A percentile compares a stretch with the other conserved stretches of the same genome.
phyloP scores from a whole-genome alignment of 2,888 invertebrate genomes.

The Aspidapion aeneum region DNA sequence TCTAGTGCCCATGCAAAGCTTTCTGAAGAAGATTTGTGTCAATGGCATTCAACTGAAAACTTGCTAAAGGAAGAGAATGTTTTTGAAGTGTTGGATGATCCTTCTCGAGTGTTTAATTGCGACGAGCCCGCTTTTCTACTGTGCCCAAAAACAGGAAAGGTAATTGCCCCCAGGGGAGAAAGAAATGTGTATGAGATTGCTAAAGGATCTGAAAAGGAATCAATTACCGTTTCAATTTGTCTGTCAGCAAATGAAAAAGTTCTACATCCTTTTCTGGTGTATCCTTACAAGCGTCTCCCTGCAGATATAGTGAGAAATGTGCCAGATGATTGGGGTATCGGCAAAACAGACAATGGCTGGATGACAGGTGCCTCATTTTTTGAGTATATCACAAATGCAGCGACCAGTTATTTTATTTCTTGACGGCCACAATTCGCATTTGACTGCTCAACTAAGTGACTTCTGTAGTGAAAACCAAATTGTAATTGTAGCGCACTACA shows the following conservation, averaged over 20 bases:
- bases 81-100: conserved; percentile 5
- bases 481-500: conserved; percentile 15
- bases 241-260: conserved; percentile 8
- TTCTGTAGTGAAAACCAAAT: conserved; percentile 19
- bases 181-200: conserved; percentile 12
- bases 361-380: conserved; percentile 16
- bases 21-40: conserved; percentile 10
- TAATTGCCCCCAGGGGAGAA: conserved; percentile 12
- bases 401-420: conserved; percentile 5
- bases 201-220: conserved; percentile 14
- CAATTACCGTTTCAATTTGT: conserved; percentile 10
- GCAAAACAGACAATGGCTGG: conserved; percentile 21
- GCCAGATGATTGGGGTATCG: conserved; percentile 12
- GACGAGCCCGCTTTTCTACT: conserved; percentile 16
- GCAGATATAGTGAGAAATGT: background rate
- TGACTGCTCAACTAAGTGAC: conserved; percentile 18
- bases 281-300: conserved; percentile 4
- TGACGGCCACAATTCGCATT: conserved; percentile 20
- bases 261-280: conserved; percentile 10
- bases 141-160: conserved; percentile 14
- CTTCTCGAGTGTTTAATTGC: conserved; percentile 12
- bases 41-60: conserved; percentile 6
- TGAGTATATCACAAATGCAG: conserved; percentile 19
- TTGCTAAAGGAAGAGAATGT: conserved; percentile 7
- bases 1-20: conserved; percentile 5